phyloP scores from a whole-genome alignment of 2,888 invertebrate genomes.

The Hypolimnas misippus region DNA sequence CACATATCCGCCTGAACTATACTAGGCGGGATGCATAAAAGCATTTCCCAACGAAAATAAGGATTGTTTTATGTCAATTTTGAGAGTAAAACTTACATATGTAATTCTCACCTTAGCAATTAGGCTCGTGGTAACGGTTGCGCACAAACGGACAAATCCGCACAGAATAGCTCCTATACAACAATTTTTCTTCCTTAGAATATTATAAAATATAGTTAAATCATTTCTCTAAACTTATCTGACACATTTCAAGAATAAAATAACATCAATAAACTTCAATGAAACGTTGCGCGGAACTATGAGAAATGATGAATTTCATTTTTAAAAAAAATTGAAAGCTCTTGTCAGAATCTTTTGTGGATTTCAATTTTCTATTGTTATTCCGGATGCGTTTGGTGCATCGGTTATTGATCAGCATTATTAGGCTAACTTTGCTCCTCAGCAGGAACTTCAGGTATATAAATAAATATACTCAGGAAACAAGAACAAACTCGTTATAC shows the following conservation, averaged over 20 bases:
- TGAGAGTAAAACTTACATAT: too few species aligned
- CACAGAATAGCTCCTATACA: too few species aligned
- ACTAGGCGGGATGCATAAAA: too few species aligned
- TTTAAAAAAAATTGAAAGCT: slow-evolving; percentile 9
- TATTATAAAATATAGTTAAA: not conserved
- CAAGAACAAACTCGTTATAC: too few species aligned
- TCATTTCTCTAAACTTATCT: not conserved
- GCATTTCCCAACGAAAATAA: too few species aligned
- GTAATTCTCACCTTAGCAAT: too few species aligned
- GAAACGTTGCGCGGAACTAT: not conserved
- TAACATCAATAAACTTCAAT: not conserved
- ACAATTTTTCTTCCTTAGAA: not conserved
- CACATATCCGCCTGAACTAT: too few species aligned
- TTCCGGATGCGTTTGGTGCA: not conserved
- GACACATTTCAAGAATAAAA: not conserved
- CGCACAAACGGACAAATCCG: too few species aligned
- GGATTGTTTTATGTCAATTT: too few species aligned
- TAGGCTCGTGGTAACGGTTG: too few species aligned
- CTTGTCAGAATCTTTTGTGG: not conserved
- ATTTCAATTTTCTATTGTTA: not conserved
- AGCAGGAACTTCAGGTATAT: too few species aligned
- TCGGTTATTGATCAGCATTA: slow-evolving; percentile 1
- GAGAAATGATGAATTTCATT: slow-evolving; percentile 1
- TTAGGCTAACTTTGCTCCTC: not conserved
- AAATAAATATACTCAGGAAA: not conserved